A percentile compares a stretch with the other conserved stretches of the same genome.
phyloP scores from a whole-genome alignment of 2,888 invertebrate genomes.

The Idaea aversata region DNA sequence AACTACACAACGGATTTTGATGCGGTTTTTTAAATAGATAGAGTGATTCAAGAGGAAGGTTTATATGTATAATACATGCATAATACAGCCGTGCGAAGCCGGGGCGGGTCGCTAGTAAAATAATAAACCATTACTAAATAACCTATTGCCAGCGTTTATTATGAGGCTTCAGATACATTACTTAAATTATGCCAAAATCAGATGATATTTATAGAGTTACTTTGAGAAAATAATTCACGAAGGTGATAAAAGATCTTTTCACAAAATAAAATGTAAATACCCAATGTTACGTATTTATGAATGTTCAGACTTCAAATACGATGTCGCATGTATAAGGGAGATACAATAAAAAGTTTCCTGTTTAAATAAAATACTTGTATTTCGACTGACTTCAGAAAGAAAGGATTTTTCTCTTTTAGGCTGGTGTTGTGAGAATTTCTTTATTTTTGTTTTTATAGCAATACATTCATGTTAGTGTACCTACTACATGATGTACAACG shows the following conservation, averaged over 20 bases:
- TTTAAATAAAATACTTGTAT: background rate
- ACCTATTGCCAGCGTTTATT: background rate
- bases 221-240: background rate
- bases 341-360: conserved; percentile 1
- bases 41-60: too few species aligned
- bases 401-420: background rate
- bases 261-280: conserved; percentile 1
- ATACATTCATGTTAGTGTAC: background rate
- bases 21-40: too few species aligned
- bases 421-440: background rate
- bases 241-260: background rate
- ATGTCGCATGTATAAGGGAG: background rate
- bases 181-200: background rate
- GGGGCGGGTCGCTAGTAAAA: background rate
- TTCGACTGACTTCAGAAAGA: conserved; percentile 1
- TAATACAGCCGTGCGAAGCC: too few species aligned
- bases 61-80: too few species aligned
- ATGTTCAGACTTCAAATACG: conserved; percentile 1
- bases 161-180: background rate
- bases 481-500: background rate
- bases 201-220: background rate
- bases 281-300: background rate
- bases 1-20: too few species aligned
- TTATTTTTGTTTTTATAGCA: background rate
- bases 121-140: background rate